Base-by-base conservation (phyloP, 2,797 vertebrate genomes). In the Petrocephalus sullivani region DNA sequence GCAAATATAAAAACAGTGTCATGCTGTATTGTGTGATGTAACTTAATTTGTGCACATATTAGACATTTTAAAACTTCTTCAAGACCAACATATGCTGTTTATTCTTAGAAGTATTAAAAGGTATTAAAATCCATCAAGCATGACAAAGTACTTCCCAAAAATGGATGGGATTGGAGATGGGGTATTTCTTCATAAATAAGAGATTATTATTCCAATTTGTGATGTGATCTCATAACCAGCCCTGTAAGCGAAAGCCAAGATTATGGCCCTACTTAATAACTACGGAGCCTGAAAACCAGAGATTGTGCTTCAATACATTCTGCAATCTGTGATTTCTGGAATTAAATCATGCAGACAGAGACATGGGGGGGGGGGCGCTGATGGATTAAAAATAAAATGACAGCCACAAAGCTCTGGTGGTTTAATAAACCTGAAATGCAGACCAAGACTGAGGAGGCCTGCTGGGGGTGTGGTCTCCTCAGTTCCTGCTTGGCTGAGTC, bases 151-250 rank as follows among this genome's bases (percentile, higher is more conserved):
- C 75, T 19, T 21, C 41, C 41, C 75, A 81, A 1, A 81, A 49
- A 81, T 8, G 41, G 75, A 37, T 49, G 75, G 75, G 75, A 81
- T 81, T 49, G 46, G 75, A 81, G 41, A 46, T 1, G 41, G 3
- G 75, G 14, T n/a, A 49, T 81, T 81, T 71, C 14, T 81, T 81
- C 75, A 49, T 81, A 49, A 81, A 81, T 49, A 49, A 6, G 75
- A 37, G 75, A 81, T 81, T 81, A 81, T 49, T 81, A 81, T 49
- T 81, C 75, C 49, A 19, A 81, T 81, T 81, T 81, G 75, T 81
- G 75, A 81, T 81, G 37, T 81, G 75, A 81, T 81, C 75, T 81
- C 75, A 28, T 81, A 46, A 46, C 16, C 19, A 9, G 41, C 7
- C 0, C 75, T 81, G 41, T n/a, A 49, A 81, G 41, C 7, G 16